phyloP scores from a whole-genome alignment of 2,113 vertebrate species.

The Chloropsis cyanopogon region DNA sequence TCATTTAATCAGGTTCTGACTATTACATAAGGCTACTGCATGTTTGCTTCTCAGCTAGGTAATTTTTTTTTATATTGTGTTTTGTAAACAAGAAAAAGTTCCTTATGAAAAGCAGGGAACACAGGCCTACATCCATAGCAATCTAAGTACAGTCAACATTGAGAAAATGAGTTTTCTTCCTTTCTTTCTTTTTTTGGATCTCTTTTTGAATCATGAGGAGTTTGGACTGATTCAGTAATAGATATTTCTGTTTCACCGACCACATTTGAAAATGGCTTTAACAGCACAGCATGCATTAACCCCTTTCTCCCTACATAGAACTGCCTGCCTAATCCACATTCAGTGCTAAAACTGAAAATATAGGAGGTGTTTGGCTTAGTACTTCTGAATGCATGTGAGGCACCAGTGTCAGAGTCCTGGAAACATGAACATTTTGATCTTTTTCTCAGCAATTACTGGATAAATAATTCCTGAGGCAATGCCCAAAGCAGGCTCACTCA shows the following conservation, averaged over 20 bases:
- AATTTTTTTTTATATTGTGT: not conserved
- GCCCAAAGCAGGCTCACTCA: not conserved
- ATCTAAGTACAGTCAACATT: not conserved
- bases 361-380: not conserved
- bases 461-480: not conserved
- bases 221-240: not conserved
- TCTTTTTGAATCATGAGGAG: not conserved
- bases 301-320: not conserved
- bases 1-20: not conserved
- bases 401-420: not conserved
- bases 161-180: not conserved
- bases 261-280: not conserved
- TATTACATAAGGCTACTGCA: not conserved
- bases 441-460: not conserved
- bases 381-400: not conserved
- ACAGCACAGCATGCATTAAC: not conserved
- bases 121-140: not conserved
- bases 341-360: not conserved
- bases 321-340: not conserved
- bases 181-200: not conserved
- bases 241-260: not conserved
- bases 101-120: not conserved
- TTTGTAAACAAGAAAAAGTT: not conserved
- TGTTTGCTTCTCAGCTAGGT: not conserved
- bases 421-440: not conserved